Percentiles rank a stretch among this genome's conserved stretches.
Conservation (phyloP, 2,888 invertebrate genomes). For the Pedicia rivosa region DNA sequence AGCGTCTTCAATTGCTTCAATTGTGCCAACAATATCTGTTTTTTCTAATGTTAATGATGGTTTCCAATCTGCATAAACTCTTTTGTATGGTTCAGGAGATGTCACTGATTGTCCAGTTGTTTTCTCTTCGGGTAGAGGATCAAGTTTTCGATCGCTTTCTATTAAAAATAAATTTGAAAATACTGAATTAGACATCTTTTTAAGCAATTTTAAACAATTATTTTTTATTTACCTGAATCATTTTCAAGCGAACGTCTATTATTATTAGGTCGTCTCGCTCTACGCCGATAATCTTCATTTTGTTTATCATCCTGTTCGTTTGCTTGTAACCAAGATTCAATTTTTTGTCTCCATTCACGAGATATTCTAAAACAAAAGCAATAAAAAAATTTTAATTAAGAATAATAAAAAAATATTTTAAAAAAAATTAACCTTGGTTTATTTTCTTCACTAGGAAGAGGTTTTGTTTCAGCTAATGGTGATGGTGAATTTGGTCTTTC, state of each 20-base stretch:
- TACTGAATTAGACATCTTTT: background rate
- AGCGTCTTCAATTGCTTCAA: constrained; percentile 69
- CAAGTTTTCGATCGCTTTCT: constrained; percentile 70
- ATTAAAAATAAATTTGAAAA: constrained; percentile 12
- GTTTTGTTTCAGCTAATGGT: constrained; percentile 40
- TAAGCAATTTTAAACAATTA: background rate
- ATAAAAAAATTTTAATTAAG: constrained; percentile 8
- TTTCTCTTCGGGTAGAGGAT: constrained; percentile 58
- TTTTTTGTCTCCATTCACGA: constrained; percentile 78
- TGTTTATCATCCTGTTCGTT: constrained; percentile 67
- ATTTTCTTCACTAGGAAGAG: constrained; percentile 33
- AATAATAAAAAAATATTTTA: constrained; percentile 1
- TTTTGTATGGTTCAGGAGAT: constrained; percentile 23
- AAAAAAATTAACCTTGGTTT: constrained; percentile 36
- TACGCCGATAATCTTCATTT: constrained; percentile 41
- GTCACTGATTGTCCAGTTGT: constrained; percentile 21
- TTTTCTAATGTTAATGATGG: constrained; percentile 63
- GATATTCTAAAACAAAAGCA: constrained; percentile 22
- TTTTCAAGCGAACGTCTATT: constrained; percentile 68
- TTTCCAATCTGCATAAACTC: constrained; percentile 63
- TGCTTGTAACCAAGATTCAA: constrained; percentile 80
- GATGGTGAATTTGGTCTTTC: constrained; percentile 56
- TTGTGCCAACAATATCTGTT: constrained; percentile 65
- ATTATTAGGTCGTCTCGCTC: constrained; percentile 46
- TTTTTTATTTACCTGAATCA: constrained; percentile 51